Conservation (phyloP, 1,140 invertebrate species). For the Megalopta genalis region DNA sequence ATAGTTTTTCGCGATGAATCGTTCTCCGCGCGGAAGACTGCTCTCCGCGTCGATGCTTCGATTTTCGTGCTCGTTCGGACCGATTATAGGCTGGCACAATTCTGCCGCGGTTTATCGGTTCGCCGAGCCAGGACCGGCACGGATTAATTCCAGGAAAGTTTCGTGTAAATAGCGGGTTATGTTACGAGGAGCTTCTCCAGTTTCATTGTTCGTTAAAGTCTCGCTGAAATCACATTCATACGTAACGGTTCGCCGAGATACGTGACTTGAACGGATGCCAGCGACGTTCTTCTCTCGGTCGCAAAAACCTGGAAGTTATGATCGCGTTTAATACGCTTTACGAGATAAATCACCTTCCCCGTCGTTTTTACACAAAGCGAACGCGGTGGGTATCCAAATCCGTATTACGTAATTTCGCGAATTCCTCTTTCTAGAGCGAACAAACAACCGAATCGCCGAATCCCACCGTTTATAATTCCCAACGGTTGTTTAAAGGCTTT, state of each 20-base stretch:
- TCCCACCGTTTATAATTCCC: too few relatives aligned
- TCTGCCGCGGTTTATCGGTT: neutral
- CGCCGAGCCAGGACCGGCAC: too few relatives aligned
- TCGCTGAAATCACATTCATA: constrained; percentile 45
- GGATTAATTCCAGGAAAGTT: too few relatives aligned
- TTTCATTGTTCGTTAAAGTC: constrained; percentile 42
- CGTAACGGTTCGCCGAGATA: constrained; percentile 21
- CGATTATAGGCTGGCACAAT: too few relatives aligned
- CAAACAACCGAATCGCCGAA: too few relatives aligned
- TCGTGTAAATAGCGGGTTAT: constrained; percentile 8
- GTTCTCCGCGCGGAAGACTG: neutral
- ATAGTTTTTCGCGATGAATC: neutral
- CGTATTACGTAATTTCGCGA: constrained; percentile 6
- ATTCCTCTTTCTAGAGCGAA: neutral
- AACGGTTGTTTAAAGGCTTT: too few relatives aligned
- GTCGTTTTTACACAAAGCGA: neutral
- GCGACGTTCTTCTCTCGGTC: constrained; percentile 33
- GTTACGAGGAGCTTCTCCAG: constrained; percentile 31
- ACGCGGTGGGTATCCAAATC: neutral
- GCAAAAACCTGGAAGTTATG: constrained; percentile 44
- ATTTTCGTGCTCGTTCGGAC: neutral
- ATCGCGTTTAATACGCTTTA: constrained; percentile 24
- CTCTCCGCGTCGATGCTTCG: neutral
- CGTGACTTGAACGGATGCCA: constrained; percentile 57
- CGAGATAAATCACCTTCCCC: neutral